These are phyloP conservation scores for Podarcis siculus DNA, from an alignment of 2,797 vertebrate genomes.

Conservation along the genomic window DNA sequence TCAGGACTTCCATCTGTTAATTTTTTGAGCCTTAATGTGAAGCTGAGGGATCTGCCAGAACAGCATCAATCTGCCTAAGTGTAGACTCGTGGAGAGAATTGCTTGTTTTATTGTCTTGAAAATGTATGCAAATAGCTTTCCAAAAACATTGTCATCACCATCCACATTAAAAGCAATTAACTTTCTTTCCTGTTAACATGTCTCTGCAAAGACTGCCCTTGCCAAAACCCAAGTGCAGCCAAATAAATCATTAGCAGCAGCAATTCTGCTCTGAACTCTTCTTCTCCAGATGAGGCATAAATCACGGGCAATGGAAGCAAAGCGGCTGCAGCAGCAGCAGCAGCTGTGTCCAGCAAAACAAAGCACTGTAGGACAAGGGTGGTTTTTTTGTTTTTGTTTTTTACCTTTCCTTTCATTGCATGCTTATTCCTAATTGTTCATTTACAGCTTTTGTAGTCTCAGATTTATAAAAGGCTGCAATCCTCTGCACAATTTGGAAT, in stretches of 20 bases:
- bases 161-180: constrained; percentile 68
- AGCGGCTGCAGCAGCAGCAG: not conserved
- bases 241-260: constrained; percentile 56
- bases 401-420: constrained; percentile 26
- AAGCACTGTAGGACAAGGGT: constrained; percentile 40
- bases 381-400: constrained; percentile 19
- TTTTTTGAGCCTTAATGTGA: constrained; percentile 35
- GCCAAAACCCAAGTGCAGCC: constrained; percentile 40
- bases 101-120: constrained; percentile 54
- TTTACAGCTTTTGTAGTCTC: constrained; percentile 29
- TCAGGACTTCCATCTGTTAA: constrained; percentile 40
- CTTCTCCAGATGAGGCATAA: constrained; percentile 62
- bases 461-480: constrained; percentile 24
- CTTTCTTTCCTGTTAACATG: constrained; percentile 56
- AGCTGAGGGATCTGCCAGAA: constrained; percentile 36
- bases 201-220: constrained; percentile 48
- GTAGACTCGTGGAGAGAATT: constrained; percentile 31
- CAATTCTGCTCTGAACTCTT: constrained; percentile 41
- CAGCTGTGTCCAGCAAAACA: constrained; percentile 51
- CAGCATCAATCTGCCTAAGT: constrained; percentile 36
- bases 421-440: not conserved
- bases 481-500: not conserved
- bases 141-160: constrained; percentile 49
- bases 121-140: constrained; percentile 67
- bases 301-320: constrained; percentile 47